A percentile compares a stretch with the other conserved stretches of the same genome.
Conservation (phyloP, 2,113 vertebrate species). For the Seriola quinqueradiata region DNA sequence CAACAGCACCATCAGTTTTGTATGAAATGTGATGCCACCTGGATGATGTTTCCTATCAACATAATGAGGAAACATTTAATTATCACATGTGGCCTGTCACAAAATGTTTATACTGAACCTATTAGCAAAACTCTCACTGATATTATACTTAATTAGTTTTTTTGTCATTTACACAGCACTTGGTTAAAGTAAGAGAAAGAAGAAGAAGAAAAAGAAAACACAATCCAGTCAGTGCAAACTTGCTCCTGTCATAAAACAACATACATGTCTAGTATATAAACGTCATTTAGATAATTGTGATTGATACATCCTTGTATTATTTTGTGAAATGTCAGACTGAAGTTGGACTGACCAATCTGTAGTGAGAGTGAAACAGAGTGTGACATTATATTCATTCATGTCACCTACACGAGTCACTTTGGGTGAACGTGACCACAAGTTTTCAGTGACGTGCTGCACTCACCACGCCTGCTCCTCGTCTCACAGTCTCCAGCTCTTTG, state of each 20-base stretch:
- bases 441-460: constrained; percentile 64
- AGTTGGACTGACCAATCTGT: neutral
- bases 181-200: no score
- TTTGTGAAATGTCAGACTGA: neutral
- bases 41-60: neutral
- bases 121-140: neutral
- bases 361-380: neutral
- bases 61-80: neutral
- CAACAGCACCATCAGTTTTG: neutral
- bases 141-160: neutral
- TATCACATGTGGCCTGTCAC: no score
- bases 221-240: no score
- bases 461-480: constrained; percentile 91
- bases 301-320: neutral
- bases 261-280: neutral
- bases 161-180: no score
- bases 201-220: no score
- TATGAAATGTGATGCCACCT: neutral
- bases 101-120: no score
- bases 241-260: no score
- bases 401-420: neutral
- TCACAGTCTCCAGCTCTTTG: constrained; percentile 90
- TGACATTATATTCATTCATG: neutral
- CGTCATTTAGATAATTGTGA: neutral
- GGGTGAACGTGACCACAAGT: neutral